Conservation (phyloP, 2,797 vertebrate genomes). For the Bradypus variegatus region DNA sequence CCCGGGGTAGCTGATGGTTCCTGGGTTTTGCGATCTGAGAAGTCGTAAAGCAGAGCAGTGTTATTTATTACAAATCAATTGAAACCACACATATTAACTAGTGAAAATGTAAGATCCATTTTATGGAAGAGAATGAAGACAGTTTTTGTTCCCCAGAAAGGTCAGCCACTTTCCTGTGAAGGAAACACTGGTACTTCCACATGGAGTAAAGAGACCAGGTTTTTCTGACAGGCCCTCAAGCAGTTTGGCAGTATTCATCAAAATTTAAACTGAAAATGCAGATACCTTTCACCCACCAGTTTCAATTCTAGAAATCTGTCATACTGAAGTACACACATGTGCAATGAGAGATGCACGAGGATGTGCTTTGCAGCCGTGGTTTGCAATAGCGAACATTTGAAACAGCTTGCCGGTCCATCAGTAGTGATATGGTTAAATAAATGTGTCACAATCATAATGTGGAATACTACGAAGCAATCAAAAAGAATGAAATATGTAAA, state of each 20-base stretch:
- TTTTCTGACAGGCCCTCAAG: conserved; percentile 4
- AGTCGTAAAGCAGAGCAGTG: background rate
- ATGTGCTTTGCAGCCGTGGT: background rate
- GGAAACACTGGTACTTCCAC: conserved; percentile 11
- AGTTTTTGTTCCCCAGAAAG: conserved; percentile 7
- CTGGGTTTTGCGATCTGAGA: background rate
- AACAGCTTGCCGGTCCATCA: background rate
- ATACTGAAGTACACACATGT: background rate
- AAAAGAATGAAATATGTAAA: conserved; percentile 6
- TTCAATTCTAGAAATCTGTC: background rate
- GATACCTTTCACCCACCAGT: background rate
- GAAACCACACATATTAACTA: background rate
- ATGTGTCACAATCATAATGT: background rate
- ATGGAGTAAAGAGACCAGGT: conserved; percentile 10
- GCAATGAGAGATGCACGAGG: background rate
- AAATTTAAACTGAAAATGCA: conserved; percentile 30
- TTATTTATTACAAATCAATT: background rate
- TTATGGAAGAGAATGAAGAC: conserved; percentile 21
- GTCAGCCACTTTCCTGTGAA: background rate
- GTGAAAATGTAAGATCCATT: conserved; percentile 20
- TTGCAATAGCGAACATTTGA: background rate
- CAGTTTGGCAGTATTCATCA: background rate
- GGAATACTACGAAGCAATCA: background rate
- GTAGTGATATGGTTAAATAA: background rate
- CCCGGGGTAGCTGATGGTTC: background rate